Base-by-base conservation (phyloP, 2,797 vertebrate species). In the Oreochromis mossambicus region DNA sequence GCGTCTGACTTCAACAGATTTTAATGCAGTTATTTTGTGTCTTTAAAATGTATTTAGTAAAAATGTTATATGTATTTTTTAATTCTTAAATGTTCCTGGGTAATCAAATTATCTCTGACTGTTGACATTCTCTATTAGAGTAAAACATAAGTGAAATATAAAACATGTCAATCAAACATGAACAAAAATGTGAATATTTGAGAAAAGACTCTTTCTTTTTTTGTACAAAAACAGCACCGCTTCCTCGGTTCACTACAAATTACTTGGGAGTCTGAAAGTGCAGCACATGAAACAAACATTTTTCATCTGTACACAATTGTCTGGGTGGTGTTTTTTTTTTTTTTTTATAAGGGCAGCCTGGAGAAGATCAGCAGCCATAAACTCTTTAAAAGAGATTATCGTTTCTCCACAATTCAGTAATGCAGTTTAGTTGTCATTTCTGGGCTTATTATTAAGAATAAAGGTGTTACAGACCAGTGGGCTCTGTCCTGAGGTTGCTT, bases 1-100 rank as follows among this genome's bases (percentile, higher is more conserved):
- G 91, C 86, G 75, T 83, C 83, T 86, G 78, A 61, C 76, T 75
- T 54, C 17, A 26, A 32, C 80, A 80, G 55, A 55, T 81, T 79
- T 50, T 19, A 76, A 82, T 56, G 66, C 24, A 41, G 24, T 78
- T 86, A 78, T 83, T 88, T 34, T 85, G 46, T 86, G 12, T 76
- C 32, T 55, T 34, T 52, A 63, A 48, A 78, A 46, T 46, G 9
- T 3, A 48, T 29, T 48, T 48, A 48, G 24, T 12, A 12, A 73
- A 73, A 32, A 68, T 14, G 1, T n/a, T 36, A 63, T 29, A 29
- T 36, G 32, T 63, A 36, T n/a, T 63, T 63, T 63, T n/a, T n/a
- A 3, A n/a, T 63, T 63, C 17, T 63, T 63, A 63, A 61, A 61
- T 61, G 32, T 36, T 61, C 58, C 32, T 7, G 29, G 15, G 15